Percentiles rank a stretch among this genome's conserved stretches.
These are phyloP conservation scores for Nephila pilipes DNA, from an alignment of 1,140 invertebrate genomes.

Conservation along the genomic window DNA sequence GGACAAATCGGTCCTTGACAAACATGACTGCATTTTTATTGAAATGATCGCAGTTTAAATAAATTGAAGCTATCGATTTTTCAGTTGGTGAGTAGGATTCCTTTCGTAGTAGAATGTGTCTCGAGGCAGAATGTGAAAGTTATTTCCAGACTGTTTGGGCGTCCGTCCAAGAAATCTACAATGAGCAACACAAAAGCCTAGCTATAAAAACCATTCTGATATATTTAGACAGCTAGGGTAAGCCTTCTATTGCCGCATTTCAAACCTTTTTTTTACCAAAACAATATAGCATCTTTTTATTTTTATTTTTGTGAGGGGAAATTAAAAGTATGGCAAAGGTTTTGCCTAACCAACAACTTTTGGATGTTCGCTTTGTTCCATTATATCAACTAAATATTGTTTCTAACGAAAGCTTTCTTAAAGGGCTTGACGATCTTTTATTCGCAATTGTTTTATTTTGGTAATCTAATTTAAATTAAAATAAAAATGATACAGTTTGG, in stretches of 20 bases:
- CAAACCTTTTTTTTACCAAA: slow-evolving; percentile 10
- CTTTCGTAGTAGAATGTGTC: slow-evolving; percentile 57
- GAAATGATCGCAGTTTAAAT: slow-evolving; percentile 59
- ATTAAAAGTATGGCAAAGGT: neutral
- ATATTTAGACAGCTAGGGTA: slow-evolving; percentile 69
- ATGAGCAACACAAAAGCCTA: slow-evolving; percentile 73
- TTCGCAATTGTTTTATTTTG: neutral
- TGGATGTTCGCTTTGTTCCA: too few relatives aligned
- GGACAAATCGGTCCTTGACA: neutral
- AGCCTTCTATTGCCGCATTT: slow-evolving; percentile 48
- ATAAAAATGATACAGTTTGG: too few relatives aligned
- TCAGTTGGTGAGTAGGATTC: slow-evolving; percentile 46
- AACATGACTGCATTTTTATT: slow-evolving; percentile 36
- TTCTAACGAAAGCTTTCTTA: neutral
- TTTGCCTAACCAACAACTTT: neutral
- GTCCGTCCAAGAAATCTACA: slow-evolving; percentile 63
- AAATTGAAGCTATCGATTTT: slow-evolving; percentile 71
- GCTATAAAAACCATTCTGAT: slow-evolving; percentile 73
- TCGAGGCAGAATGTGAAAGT: slow-evolving; percentile 46
- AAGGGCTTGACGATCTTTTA: neutral
- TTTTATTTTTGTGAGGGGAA: neutral
- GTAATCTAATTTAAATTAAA: too few relatives aligned
- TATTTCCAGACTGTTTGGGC: slow-evolving; percentile 69
- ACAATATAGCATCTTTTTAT: slow-evolving; percentile 9
- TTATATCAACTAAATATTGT: neutral